phyloP scores from a whole-genome alignment of 2,113 vertebrate genomes.

The Sander vitreus region DNA sequence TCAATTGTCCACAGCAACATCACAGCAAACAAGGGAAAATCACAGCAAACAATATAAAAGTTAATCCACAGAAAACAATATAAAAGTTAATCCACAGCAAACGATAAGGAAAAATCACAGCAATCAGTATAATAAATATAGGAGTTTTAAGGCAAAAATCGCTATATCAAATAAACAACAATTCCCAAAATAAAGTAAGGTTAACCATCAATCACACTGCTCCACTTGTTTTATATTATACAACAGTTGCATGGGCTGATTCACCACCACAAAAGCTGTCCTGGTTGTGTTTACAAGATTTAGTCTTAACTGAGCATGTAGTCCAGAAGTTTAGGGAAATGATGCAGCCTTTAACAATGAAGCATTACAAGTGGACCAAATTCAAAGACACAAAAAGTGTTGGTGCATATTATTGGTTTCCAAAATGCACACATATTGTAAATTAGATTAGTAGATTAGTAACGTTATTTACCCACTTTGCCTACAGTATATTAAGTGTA shows the following conservation, averaged over 20 bases:
- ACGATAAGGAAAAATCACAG: too few relatives aligned
- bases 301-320: constrained; percentile 20
- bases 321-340: constrained; percentile 11
- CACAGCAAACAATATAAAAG: too few relatives aligned
- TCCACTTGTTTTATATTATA: too few relatives aligned
- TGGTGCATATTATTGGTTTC: background rate
- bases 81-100: too few relatives aligned
- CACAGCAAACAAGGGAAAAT: too few relatives aligned
- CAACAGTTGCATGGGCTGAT: constrained; percentile 32
- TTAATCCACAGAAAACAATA: too few relatives aligned
- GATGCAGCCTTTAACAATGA: constrained; percentile 1
- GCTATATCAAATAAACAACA: too few relatives aligned
- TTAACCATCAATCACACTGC: too few relatives aligned
- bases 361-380: background rate
- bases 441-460: background rate
- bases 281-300: constrained; percentile 15
- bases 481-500: background rate
- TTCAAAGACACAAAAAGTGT: constrained; percentile 10
- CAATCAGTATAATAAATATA: too few relatives aligned
- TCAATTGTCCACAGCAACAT: too few relatives aligned
- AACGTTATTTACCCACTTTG: background rate
- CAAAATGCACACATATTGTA: background rate
- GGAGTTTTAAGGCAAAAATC: too few relatives aligned
- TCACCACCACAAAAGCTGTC: constrained; percentile 10
- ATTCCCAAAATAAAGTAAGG: too few relatives aligned